phyloP scores from a whole-genome alignment of 2,113 vertebrate genomes.

The Alethe castanea region DNA sequence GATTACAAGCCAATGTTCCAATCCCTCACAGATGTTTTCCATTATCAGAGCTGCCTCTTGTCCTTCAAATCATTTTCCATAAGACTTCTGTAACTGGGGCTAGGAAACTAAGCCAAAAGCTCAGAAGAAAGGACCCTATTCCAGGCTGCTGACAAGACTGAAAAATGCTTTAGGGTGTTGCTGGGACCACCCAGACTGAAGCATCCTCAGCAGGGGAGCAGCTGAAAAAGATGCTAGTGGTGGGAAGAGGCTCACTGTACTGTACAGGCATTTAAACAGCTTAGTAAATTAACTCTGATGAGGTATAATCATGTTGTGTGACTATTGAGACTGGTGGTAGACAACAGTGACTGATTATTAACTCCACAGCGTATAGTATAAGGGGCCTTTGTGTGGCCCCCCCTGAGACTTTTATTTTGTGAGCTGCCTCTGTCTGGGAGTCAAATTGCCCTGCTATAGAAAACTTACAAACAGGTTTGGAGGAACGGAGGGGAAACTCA shows the following conservation, averaged over 20 bases:
- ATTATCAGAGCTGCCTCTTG: conserved; percentile 62
- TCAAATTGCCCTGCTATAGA: not conserved
- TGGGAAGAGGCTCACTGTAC: not conserved
- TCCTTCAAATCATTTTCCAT: conserved; percentile 56
- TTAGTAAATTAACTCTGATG: conserved; percentile 22
- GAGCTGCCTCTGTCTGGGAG: not conserved
- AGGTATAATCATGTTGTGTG: not conserved
- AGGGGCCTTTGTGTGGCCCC: not conserved
- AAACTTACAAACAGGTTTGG: not conserved
- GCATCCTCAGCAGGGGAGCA: not conserved
- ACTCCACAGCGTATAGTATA: not conserved
- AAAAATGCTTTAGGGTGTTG: conserved; percentile 18
- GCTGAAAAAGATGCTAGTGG: not conserved
- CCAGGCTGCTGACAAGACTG: conserved; percentile 46
- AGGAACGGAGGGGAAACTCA: not conserved
- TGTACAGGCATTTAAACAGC: not conserved
- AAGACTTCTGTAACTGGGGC: conserved; percentile 37
- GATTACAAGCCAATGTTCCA: conserved; percentile 55
- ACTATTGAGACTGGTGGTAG: not conserved
- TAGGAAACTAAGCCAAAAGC: not conserved
- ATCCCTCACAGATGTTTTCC: conserved; percentile 55
- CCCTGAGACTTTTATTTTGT: not conserved
- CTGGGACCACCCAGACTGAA: conserved; percentile 50
- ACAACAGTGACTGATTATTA: not conserved
- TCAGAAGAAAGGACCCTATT: conserved; percentile 32